phyloP scores from a whole-genome alignment of 2,113 vertebrate genomes.

The Cyrtonyx montezumae region DNA sequence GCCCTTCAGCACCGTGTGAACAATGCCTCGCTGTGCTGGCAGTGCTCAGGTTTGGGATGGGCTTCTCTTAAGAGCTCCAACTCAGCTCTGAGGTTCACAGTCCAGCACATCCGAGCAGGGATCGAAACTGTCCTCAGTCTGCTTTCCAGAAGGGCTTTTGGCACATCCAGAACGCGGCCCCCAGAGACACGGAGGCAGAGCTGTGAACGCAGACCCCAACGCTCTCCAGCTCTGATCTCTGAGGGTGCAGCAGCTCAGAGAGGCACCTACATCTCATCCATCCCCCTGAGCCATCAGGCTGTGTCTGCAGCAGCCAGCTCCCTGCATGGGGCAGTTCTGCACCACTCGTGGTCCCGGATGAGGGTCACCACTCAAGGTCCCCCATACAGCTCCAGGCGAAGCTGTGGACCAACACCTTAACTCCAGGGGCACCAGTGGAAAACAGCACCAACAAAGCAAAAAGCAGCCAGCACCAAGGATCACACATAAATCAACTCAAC shows the following conservation, averaged over 20 bases:
- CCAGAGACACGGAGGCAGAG: not conserved
- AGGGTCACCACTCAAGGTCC: too few relatives aligned
- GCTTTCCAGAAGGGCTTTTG: constrained; percentile 41
- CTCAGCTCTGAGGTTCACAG: not conserved
- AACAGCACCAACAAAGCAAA: not conserved
- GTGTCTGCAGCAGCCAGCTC: not conserved
- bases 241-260: not conserved
- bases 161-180: constrained; percentile 21
- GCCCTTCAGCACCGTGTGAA: constrained; percentile 6
- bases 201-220: not conserved
- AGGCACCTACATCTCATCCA: not conserved
- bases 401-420: not conserved
- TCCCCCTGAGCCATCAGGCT: not conserved
- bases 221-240: not conserved
- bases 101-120: not conserved
- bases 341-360: not conserved
- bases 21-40: not conserved
- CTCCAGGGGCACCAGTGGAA: not conserved
- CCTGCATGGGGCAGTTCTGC: not conserved
- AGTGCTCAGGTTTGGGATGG: not conserved
- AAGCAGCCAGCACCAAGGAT: not conserved
- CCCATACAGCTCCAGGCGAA: not conserved
- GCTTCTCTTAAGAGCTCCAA: not conserved
- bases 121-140: not conserved
- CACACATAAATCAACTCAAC: not conserved